phyloP scores from a whole-genome alignment of 2,797 vertebrate species.

The Coregonus sp. region DNA sequence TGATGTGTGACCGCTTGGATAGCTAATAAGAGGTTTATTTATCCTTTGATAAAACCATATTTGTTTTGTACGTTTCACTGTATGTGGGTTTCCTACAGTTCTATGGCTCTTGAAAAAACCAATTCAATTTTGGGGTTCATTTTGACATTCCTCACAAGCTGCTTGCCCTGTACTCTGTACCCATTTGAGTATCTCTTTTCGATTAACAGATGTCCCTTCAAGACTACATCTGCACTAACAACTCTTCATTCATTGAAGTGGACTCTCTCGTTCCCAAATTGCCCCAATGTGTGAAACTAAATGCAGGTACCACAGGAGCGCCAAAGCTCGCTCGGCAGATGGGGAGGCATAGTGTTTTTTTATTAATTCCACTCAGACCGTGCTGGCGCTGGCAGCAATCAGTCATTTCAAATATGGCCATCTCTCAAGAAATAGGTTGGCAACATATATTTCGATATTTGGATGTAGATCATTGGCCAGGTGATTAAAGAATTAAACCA shows the following conservation, averaged over 20 bases:
- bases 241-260: slow-evolving; percentile 25
- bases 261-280: slow-evolving; percentile 26
- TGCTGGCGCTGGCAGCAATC: slow-evolving; percentile 48
- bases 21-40: neutral
- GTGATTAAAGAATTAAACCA: slow-evolving; percentile 44
- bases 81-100: neutral
- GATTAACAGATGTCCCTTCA: neutral
- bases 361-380: slow-evolving; percentile 58
- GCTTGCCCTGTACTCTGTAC: neutral
- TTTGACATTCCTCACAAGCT: neutral
- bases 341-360: slow-evolving; percentile 53
- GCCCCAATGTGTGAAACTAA: neutral
- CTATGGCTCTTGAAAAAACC: neutral
- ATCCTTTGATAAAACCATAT: neutral
- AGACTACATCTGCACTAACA: neutral
- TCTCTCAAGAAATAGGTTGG: slow-evolving; percentile 54
- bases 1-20: neutral
- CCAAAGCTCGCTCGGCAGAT: slow-evolving; percentile 51
- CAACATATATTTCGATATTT: slow-evolving; percentile 56
- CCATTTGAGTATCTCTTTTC: neutral
- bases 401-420: slow-evolving; percentile 59
- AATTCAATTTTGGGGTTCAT: neutral
- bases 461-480: slow-evolving; percentile 33
- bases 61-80: neutral
- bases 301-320: neutral